Conservation (phyloP, 1,140 invertebrate genomes). For the Zaprionus tsacasi region DNA sequence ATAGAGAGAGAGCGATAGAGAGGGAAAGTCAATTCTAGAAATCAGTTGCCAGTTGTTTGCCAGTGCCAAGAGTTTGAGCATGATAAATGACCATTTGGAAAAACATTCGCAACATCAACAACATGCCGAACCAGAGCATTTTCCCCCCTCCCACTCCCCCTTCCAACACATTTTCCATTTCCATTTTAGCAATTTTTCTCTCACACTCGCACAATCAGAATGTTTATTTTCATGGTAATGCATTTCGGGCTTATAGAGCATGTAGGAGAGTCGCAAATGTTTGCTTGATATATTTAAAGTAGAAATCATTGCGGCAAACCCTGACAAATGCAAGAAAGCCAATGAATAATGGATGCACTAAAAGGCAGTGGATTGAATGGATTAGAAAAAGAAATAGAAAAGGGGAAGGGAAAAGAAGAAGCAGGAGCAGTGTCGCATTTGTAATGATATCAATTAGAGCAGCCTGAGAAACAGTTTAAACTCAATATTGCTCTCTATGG, state of each 20-base stretch:
- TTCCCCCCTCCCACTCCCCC: not conserved
- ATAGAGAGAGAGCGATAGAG: slow-evolving; percentile 12
- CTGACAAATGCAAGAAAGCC: slow-evolving; percentile 3
- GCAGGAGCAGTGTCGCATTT: not conserved
- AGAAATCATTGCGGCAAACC: slow-evolving; percentile 1
- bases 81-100: slow-evolving; percentile 75
- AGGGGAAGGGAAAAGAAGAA: not conserved
- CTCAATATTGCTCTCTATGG: no score
- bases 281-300: slow-evolving; percentile 21
- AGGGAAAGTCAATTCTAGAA: slow-evolving; percentile 45
- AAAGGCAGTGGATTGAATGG: not conserved
- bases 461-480: no score
- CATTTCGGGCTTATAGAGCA: not conserved
- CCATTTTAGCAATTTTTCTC: not conserved
- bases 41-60: slow-evolving; percentile 77
- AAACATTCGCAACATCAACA: slow-evolving; percentile 44
- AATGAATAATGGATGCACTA: slow-evolving; percentile 9
- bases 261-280: slow-evolving; percentile 3
- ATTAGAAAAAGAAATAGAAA: not conserved
- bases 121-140: slow-evolving; percentile 31
- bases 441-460: slow-evolving; percentile 6
- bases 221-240: slow-evolving; percentile 30
- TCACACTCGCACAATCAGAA: slow-evolving; percentile 24
- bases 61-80: slow-evolving; percentile 65
- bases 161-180: slow-evolving; percentile 2